Evolutionary conservation across 2,113 vertebrate genomes (phyloP).

Genomic region (Eretmodus cyanostictus): DNA sequence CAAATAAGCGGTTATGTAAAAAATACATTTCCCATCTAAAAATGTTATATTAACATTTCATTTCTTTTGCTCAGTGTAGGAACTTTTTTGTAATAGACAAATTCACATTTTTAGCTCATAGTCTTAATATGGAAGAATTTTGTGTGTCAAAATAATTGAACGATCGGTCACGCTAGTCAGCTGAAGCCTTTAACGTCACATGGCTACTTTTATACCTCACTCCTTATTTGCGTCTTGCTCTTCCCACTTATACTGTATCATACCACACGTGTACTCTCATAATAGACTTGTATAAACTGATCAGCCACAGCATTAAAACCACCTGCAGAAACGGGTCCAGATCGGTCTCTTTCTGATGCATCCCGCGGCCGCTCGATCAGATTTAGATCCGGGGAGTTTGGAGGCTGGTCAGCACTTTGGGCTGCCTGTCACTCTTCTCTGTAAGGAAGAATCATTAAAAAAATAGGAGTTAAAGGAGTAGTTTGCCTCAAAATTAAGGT

Average conservation of each 20-base stretch:
- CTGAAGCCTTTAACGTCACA: slow-evolving; percentile 27
- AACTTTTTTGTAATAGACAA: slow-evolving; percentile 40
- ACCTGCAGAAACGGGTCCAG: neutral
- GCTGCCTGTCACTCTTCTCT: neutral
- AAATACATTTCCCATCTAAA: slow-evolving; percentile 38
- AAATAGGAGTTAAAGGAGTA: neutral
- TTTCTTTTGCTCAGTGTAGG: slow-evolving; percentile 42
- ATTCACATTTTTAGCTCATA: slow-evolving; percentile 17
- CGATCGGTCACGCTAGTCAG: neutral
- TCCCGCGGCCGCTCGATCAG: neutral
- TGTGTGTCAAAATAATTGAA: neutral
- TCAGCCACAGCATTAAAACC: neutral
- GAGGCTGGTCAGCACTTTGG: neutral
- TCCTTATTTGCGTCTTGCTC: slow-evolving; percentile 8
- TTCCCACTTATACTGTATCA: neutral
- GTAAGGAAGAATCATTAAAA: neutral
- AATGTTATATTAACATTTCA: slow-evolving; percentile 72
- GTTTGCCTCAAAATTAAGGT: slow-evolving; percentile 12
- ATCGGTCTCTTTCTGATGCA: neutral
- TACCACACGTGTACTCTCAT: slow-evolving; percentile 18
- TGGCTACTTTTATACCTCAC: slow-evolving; percentile 37
- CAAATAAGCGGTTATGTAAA: slow-evolving; percentile 44
- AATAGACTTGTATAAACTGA: neutral
- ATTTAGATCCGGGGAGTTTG: neutral
- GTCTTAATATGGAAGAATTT: neutral